A percentile compares a stretch with the other conserved stretches of the same genome.
Conservation (phyloP, 2,888 invertebrate genomes). For the Amblyjoppa proteus region DNA sequence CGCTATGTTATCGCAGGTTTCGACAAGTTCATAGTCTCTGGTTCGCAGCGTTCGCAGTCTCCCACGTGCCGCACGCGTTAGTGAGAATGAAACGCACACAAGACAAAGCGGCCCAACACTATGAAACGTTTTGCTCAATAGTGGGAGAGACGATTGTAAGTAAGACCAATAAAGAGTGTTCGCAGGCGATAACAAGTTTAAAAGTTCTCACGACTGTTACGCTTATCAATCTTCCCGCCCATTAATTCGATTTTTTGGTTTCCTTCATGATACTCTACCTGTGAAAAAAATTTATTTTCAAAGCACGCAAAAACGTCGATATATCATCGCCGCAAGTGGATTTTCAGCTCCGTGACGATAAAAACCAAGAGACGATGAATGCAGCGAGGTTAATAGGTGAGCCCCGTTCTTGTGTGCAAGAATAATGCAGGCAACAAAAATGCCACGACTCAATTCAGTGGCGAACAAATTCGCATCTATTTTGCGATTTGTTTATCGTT, state of each 20-base stretch:
- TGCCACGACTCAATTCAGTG: too few species aligned
- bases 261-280: too few species aligned
- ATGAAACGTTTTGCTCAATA: neutral
- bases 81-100: neutral
- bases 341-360: neutral
- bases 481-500: too few species aligned
- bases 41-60: too few species aligned
- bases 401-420: constrained; percentile 22
- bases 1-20: neutral
- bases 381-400: constrained; percentile 70
- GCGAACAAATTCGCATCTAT: too few species aligned
- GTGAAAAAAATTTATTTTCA: too few species aligned
- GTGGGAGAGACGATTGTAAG: neutral
- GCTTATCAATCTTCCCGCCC: neutral
- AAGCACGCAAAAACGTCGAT: too few species aligned
- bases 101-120: neutral
- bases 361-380: constrained; percentile 63
- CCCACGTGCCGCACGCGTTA: too few species aligned
- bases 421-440: neutral
- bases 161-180: neutral
- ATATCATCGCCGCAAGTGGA: neutral
- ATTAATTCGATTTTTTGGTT: neutral
- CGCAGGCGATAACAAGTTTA: constrained; percentile 1
- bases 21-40: neutral
- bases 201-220: neutral